Evolutionary conservation across 1,140 invertebrate species (phyloP), one percentile per base, ranked within the genome.

Genomic region (Spodoptera litura): DNA sequence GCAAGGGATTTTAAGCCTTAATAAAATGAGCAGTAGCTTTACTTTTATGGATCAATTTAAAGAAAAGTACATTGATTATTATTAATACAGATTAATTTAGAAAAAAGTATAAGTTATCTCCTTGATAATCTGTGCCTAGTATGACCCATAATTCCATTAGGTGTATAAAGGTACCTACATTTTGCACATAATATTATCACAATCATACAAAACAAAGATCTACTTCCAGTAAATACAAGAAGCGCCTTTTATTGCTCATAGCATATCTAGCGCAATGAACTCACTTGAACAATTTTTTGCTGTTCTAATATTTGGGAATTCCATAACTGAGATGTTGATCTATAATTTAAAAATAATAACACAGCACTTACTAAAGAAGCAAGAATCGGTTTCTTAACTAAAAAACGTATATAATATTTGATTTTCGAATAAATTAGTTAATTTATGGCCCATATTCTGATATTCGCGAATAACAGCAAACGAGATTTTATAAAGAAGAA

Each of bases 221-320:
- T 44, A 35, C 38, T 59, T 27, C 49, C 13, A 75, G 59, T 38
- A 20, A 49, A 15, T 73, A 73, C 12, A 15, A 13, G 20, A n/a
- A 62, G 58, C 52, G 59, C 56, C 55, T 75, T 52, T 52, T 52
- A 75, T 75, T 62, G 49, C 13, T 52, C 58, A 56, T 31, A 49
- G 58, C 25, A 49, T 56, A 44, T 27, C 53, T 59, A 53, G 81
- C 78, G 56, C 77, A 73, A 77, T 74, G 79, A 83, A 72, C 79
- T 82, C 78, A 13, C 8, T 10, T 74, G 27, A 70, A 15, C 72
- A n/a, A 73, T 83, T 83, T 84, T 84, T 84, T 84, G 83, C 55
- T 25, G 20, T 15, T 35, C 38, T 62, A 64, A 66, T 20, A 31
- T 78, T 81, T 76, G 83, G 80, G 71, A 82, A 73, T 81, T 64